Conservation (phyloP, 2,113 vertebrate species). For the Neolamprologus ventralis region DNA sequence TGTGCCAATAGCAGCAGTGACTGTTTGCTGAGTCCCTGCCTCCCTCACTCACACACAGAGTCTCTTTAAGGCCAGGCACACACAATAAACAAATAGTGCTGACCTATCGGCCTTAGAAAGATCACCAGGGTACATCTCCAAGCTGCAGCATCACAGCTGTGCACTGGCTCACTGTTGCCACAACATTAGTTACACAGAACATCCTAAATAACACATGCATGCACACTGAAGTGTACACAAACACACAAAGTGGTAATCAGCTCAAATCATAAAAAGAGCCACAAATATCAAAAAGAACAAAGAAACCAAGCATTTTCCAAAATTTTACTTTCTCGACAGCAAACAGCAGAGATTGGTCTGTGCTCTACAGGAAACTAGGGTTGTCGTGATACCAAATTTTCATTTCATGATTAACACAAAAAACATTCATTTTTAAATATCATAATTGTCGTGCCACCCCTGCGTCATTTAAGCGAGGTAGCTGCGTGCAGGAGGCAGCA, state of each 20-base stretch:
- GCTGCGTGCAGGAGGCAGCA: not conserved
- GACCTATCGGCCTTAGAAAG: conserved; percentile 26
- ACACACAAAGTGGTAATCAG: not conserved
- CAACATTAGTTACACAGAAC: conserved; percentile 12
- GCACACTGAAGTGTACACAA: not conserved
- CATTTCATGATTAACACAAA: not conserved
- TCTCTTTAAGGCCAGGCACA: not conserved
- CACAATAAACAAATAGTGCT: conserved; percentile 34
- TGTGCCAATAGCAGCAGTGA: not conserved
- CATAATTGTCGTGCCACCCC: not conserved
- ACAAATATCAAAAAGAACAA: not conserved
- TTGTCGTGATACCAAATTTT: not conserved
- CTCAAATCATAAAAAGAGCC: not conserved
- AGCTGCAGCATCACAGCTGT: conserved; percentile 10
- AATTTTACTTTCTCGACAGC: not conserved
- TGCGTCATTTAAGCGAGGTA: not conserved
- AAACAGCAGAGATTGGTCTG: not conserved
- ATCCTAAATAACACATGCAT: conserved; percentile 9
- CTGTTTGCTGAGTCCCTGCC: not conserved
- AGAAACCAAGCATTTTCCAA: not conserved
- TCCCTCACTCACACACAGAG: not conserved
- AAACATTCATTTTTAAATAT: not conserved
- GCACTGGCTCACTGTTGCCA: conserved; percentile 26
- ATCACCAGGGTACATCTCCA: not conserved
- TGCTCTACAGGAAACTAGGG: not conserved